Evolutionary conservation across 1,140 invertebrate species (phyloP), one percentile per base, ranked within the genome.

Genomic region (Euglossa dilemma): DNA sequence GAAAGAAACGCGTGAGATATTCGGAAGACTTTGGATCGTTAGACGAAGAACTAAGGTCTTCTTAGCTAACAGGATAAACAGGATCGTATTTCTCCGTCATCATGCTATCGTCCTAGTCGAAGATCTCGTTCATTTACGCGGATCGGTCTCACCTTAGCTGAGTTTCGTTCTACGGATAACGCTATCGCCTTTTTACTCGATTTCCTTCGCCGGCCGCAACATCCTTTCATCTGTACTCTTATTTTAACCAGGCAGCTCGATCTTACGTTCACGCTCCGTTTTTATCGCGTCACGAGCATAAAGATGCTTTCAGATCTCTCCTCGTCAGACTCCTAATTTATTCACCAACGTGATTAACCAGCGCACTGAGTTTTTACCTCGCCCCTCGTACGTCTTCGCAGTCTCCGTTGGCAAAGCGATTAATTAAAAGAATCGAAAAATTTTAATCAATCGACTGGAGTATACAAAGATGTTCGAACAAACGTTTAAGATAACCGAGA

Each of bases 171-270:
- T 50, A 64, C 57, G 54, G 85, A 87, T 87, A 87, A n/a, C 85
- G 57, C 36, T 87, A 87, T 86, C 56, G 69, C 52, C 36, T 70
- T 59, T 82, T 28, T 61, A 67, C 45, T 86, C 74, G 69, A 82
- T 86, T 86, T 83, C 75, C 78, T 85, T 66, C 20, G 69, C 16
- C 63, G 54, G 73, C 85, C 83, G 54, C 85, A 86, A 85, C 75
- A 77, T 81, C 83, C 82, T 86, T 63, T 81, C 64, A 69, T 69
- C 59, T 20, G 78, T 64, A 67, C 78, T 73, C 14, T 67, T 72
- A 76, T 73, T 81, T 69, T 72, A 77, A 52, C 52, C 45, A 18
- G 45, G 9, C 64, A 50, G 25, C 54, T 36, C 28, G 59, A 75
- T 81, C 71, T 66, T 36, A 25, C 36, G 12, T 54, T n/a, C 28